Base-by-base conservation (phyloP, 2,888 invertebrate genomes). In the Scelioninae gen. 1 region DNA sequence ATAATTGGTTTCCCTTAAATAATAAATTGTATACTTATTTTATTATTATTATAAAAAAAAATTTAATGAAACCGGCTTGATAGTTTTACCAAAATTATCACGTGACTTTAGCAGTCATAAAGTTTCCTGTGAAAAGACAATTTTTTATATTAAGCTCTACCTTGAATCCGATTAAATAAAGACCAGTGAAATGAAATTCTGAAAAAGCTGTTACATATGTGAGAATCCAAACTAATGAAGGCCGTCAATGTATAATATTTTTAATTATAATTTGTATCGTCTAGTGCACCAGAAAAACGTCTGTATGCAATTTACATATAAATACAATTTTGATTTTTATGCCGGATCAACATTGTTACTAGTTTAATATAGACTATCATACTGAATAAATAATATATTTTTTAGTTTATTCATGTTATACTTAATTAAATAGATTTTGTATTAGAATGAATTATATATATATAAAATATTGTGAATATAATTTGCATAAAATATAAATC, bases 111-210 rank as follows among this genome's bases (percentile, higher is more conserved):
- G 16, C 62, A 15, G 43, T 16, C 71, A 53, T 31, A 43, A 43
- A 1, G 11, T 62, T 51, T 60, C 8, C 51, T 16, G 16, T 58
- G 60, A 47, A 31, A 49, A 51, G 62, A 34, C 13, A 7, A 45
- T 68, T 68, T 47, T 49, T 43, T 23, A 16, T 49, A 9, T 34
- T 49, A 34, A 16, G 34, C 49, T 63, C 15, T 15, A 31, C 45
- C 31, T n/a, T 49, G 49, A 63, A 63, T n/a, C 49, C 32, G 63
- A 38, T 65, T 51, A 15, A 45, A 45, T 62, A 62, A 45, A 9
- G 56, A 31, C 62, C 29, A 23, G 38, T 23, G n/a, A 51, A 65
- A 53, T 65, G 38, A 29, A 65, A 65, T 65, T 51, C 29, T 40
- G 34, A 29, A 65, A 65, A 65, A 53, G 38, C 40, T 13, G 32